Percentiles rank a stretch among this genome's conserved stretches.
phyloP scores from a whole-genome alignment of 2,113 vertebrate species.

The Condylura cristata region DNA sequence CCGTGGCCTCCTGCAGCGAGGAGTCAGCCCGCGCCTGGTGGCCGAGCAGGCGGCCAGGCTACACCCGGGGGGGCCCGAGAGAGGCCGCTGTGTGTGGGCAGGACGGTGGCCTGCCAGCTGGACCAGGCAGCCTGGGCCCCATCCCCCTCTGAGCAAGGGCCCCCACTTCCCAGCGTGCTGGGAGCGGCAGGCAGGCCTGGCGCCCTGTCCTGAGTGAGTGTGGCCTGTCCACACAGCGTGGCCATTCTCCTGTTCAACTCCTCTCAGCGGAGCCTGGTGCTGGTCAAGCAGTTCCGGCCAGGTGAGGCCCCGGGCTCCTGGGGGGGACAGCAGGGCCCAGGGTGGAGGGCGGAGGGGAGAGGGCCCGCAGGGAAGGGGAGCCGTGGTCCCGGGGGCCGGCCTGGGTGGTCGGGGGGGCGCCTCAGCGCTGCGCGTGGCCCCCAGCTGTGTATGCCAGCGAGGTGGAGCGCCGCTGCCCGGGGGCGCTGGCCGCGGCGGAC shows the following conservation, averaged over 20 bases:
- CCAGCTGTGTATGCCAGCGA: conserved; percentile 94
- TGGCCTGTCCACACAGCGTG: not conserved
- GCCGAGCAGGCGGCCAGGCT: no score
- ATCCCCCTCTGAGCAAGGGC: not conserved
- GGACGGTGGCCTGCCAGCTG: no score
- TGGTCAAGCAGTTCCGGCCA: conserved; percentile 77
- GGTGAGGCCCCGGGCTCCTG: not conserved
- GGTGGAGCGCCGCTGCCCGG: conserved; percentile 86
- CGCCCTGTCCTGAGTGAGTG: not conserved
- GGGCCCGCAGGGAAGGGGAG: fast-evolving
- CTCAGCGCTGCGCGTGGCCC: no score
- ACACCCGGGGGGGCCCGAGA: no score
- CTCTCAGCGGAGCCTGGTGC: conserved; percentile 62
- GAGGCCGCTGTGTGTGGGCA: no score
- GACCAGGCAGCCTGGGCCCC: not conserved
- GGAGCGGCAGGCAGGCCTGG: not conserved
- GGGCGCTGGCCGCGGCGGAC: conserved; percentile 80
- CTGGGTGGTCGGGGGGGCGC: no score
- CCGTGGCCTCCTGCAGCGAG: no score
- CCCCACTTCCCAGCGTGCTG: not conserved
- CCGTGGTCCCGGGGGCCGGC: not conserved
- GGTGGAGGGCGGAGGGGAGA: not conserved
- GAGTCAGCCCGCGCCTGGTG: no score
- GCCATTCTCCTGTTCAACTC: conserved; percentile 60
- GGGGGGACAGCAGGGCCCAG: not conserved